phyloP scores from a whole-genome alignment of 2,113 vertebrate species.

The Ceratotherium simum region DNA sequence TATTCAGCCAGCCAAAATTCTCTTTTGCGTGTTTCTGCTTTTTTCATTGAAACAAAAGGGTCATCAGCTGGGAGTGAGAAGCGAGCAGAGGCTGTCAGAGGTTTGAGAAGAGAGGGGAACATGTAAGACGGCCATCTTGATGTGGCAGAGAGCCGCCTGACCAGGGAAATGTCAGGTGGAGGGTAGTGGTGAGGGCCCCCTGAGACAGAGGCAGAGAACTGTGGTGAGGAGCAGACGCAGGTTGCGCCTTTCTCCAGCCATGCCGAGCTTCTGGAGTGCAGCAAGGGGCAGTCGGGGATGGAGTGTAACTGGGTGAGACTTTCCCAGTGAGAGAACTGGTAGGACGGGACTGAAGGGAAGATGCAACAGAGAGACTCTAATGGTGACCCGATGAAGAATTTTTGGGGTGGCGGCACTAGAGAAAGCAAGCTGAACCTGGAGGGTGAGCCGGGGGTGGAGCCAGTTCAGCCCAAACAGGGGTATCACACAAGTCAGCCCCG shows the following conservation, averaged over 20 bases:
- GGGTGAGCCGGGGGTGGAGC: background rate
- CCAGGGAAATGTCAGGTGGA: fast-evolving
- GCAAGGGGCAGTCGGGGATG: fast-evolving
- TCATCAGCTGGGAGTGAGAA: background rate
- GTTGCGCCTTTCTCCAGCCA: background rate
- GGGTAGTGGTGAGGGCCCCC: background rate
- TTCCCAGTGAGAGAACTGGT: background rate
- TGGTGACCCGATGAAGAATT: background rate
- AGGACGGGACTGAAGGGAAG: background rate
- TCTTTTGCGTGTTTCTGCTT: background rate
- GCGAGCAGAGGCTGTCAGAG: background rate
- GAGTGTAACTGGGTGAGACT: background rate
- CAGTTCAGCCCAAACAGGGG: too few relatives aligned
- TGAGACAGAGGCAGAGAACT: background rate
- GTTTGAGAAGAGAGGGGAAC: background rate
- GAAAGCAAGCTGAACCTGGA: background rate
- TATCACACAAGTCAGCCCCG: background rate
- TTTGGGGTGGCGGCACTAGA: background rate
- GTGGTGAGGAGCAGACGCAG: background rate
- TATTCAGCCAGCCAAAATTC: background rate
- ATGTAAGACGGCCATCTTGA: background rate
- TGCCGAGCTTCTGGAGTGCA: background rate
- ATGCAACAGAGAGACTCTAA: background rate
- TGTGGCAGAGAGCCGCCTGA: background rate
- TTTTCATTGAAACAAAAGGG: background rate